phyloP scores from a whole-genome alignment of 2,797 vertebrate genomes.

The Falco rusticolus region DNA sequence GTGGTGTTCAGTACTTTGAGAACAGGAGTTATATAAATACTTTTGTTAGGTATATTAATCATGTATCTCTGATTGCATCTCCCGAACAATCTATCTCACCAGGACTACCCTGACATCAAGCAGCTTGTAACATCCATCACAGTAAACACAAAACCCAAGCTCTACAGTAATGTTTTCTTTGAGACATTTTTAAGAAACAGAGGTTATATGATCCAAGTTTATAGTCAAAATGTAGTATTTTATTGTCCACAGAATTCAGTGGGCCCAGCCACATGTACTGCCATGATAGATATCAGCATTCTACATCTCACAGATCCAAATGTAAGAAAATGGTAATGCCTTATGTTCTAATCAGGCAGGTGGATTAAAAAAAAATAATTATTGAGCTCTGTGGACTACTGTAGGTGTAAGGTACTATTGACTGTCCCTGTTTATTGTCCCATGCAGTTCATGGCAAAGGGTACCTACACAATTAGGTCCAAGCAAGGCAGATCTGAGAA shows the following conservation, averaged over 20 bases:
- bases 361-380: background rate
- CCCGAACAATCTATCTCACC: background rate
- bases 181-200: background rate
- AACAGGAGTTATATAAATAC: background rate
- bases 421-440: background rate
- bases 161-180: background rate
- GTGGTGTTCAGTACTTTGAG: background rate
- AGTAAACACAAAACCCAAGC: background rate
- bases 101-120: background rate
- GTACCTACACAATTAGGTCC: background rate
- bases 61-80: background rate
- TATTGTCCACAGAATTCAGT: background rate
- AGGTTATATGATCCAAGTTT: accelerated
- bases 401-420: background rate
- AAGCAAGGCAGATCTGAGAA: background rate
- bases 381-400: background rate
- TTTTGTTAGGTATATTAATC: background rate
- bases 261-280: background rate
- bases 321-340: background rate
- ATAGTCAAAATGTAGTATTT: background rate
- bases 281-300: background rate
- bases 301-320: background rate
- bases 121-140: background rate
- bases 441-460: background rate
- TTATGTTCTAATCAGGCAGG: background rate